A percentile compares a stretch with the other conserved stretches of the same genome.
Evolutionary conservation across 2,113 vertebrate species (phyloP).

Genomic region (Odobenus rosmarus): DNA sequence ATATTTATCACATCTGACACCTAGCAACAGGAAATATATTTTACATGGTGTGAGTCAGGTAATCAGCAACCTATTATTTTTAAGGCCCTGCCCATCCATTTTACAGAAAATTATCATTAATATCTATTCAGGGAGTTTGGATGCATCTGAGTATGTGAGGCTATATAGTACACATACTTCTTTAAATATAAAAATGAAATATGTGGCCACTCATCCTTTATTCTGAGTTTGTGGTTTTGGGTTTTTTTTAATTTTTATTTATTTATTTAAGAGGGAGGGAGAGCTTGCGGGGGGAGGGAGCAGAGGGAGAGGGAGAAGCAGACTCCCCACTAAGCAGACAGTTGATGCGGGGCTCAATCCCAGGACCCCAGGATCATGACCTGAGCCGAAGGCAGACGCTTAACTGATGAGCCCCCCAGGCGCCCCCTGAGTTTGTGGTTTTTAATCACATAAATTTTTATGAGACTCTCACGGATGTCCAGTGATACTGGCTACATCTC

Average conservation of each 20-base stretch:
- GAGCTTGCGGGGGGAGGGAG: not conserved
- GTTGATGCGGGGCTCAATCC: not conserved
- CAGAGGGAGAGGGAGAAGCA: not conserved
- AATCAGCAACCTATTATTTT: conserved; percentile 64
- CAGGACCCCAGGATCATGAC: accelerated
- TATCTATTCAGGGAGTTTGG: conserved; percentile 18
- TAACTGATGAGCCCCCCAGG: not conserved
- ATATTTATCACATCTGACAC: conserved; percentile 29
- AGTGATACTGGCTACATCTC: not conserved
- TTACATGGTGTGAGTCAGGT: not conserved
- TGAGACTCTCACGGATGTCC: not conserved
- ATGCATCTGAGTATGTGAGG: not conserved
- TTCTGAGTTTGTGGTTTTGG: conserved; percentile 10
- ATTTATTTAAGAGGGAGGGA: not conserved
- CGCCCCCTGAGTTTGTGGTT: not conserved
- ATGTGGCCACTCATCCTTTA: not conserved
- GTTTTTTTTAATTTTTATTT: not conserved
- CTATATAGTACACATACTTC: not conserved
- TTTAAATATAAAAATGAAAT: conserved; percentile 45
- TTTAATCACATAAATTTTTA: conserved; percentile 11
- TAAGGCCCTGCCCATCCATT: conserved; percentile 14
- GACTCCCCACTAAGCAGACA: not conserved
- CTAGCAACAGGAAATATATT: conserved; percentile 12
- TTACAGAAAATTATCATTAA: conserved; percentile 47
- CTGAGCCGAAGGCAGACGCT: not conserved